Evolutionary conservation across 2,113 vertebrate genomes (phyloP), one percentile per base, ranked within the genome.

Genomic region (Scolopax mira): DNA sequence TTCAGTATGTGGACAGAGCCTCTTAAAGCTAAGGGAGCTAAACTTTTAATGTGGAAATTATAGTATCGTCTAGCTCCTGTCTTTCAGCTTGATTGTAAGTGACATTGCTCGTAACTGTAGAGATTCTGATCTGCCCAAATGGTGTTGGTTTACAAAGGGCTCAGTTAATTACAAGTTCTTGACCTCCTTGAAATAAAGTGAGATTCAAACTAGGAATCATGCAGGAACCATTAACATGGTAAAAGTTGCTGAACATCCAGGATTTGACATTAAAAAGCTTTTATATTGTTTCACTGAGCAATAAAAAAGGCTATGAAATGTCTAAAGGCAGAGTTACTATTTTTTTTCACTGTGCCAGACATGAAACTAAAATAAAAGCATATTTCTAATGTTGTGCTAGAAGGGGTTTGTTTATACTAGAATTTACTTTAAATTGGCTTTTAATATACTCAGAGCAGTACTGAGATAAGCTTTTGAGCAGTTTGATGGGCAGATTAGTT

Each of bases 81-180:
- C 82, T 96, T 93, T 93, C 89, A 93, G 55, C 70, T 91, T 48
- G 10, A 91, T 82, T 86, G 35, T 96, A 82, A 95, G 69, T 94
- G 94, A 96, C 73, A 62, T 48, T 94, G 72, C 39, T 91, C 97
- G 39, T 97, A 96, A 95, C 44, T 69, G 25, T 89, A 64, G 91
- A 96, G 84, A 94, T 97, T 95, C 85, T 82, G 81, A 88, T 97
- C 80, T 95, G 55, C 80, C 67, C 65, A 86, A 79, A 95, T 87
- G 77, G 67, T 97, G 85, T 97, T 88, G 92, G 74, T 94, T 98
- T 96, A 94, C 89, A 87, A 71, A 95, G 77, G 82, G 61, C 83
- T 88, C 80, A 88, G 48, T 85, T 97, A 92, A 97, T 95, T 97
- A 94, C 27, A 7, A 96, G 96, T 96, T 93, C 90, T 55, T 93